A percentile compares a stretch with the other conserved stretches of the same genome.
Conservation (phyloP, 2,888 invertebrate genomes). For the Keiferia lycopersicella region DNA sequence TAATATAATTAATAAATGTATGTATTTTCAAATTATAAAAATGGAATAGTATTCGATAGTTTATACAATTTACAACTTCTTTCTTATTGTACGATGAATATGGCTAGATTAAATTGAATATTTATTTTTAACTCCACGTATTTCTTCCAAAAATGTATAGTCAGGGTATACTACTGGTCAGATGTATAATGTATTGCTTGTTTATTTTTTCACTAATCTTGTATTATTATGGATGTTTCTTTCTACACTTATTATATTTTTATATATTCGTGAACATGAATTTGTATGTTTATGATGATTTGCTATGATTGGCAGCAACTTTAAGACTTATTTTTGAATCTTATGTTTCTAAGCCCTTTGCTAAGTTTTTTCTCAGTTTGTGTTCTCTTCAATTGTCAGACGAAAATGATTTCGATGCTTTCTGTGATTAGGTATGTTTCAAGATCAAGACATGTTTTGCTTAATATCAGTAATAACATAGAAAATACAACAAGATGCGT, state of each 20-base stretch:
- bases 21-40: conserved; percentile 5
- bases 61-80: conserved; percentile 12
- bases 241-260: conserved; percentile 3
- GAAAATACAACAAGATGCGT: background rate
- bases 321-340: conserved; percentile 20
- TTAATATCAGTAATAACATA: background rate
- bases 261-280: conserved; percentile 27
- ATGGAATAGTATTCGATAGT: conserved; percentile 13
- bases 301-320: conserved; percentile 30
- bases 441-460: background rate
- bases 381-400: background rate
- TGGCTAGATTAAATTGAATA: background rate
- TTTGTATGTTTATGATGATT: conserved; percentile 10
- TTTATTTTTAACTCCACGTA: background rate
- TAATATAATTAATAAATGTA: conserved; percentile 7
- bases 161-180: background rate
- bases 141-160: background rate
- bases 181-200: background rate
- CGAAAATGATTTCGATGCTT: background rate
- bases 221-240: conserved; percentile 3
- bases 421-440: background rate
- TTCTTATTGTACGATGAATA: background rate
- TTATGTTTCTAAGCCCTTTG: background rate
- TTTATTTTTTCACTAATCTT: background rate
- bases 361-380: background rate